Base-by-base conservation (phyloP, 2,888 invertebrate species). In the Chironomus riparius region DNA sequence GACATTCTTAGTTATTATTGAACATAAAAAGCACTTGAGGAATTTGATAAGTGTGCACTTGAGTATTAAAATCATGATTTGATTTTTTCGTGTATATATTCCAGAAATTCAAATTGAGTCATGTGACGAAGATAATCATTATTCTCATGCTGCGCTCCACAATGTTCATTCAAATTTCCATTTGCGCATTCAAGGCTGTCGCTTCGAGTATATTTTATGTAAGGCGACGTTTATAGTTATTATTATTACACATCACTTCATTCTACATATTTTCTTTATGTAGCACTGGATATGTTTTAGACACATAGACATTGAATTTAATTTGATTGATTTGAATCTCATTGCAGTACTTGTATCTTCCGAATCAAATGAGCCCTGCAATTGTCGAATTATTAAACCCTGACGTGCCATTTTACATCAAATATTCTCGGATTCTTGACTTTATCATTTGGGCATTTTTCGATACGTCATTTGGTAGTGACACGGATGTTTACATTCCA, bases 401-500 rank as follows among this genome's bases (percentile, higher is more conserved):
- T n/a, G 48, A 68, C 6, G 13, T 48, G n/a, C 3, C 38, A 15
- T 48, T 18, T 3, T 2, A 47, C 2, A 22, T 15, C 0, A 76
- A 76, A 68, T 76, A 76, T 69, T 50, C 18, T 68, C n/a, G 7
- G 0, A 69, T 76, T 50, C 6, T 76, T n/a, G 50, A 76, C 12
- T 47, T 61, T 10, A 47, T 68, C 5, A 48, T 76, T 3, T 69
- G 68, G 68, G 56, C 48, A n/a, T 15, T 76, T 4, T 76, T 68
- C 22, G 69, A 56, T 15, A 68, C 68, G 18, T n/a, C 69, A 2
- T 69, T 50, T 48, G 24, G 38, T 1, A 56, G 7, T 47, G 76
- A 76, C 12, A 24, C 48, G 22, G 74, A 72, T 5, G 78, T 79
- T n/a, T 78, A 79, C 3, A 77, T 73, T 48, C 77, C 79, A 12